Base-by-base conservation (phyloP, 2,888 invertebrate species). In the Kuschelorhynchus macadamiae region DNA sequence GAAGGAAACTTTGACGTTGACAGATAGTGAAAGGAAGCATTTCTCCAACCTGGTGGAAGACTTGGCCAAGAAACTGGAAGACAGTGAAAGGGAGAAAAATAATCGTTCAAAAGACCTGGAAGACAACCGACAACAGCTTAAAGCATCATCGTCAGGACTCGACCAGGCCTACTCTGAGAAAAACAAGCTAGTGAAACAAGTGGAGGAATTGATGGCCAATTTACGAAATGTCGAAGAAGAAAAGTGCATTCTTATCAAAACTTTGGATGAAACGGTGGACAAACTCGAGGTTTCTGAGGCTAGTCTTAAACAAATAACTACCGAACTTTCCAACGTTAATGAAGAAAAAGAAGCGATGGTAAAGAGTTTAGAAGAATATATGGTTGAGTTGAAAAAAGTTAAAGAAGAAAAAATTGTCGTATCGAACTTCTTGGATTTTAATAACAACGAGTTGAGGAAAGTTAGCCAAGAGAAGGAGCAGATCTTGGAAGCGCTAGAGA, bases 401-500 rank as follows among this genome's bases (percentile, higher is more conserved):
- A 16, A 50, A n/a, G 67, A 75, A 59, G 75, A 75, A 55, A 76
- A 74, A 52, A 49, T n/a, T 4, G 61, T 73, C 4, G 55, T 74
- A 17, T 70, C 68, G 1, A 74, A 74, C 47, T 74, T 73, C 47
- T 52, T 75, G 41, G 73, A 76, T 53, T 60, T 72, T 39, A 76
- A 75, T 33, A 71, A 53, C 30, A 59, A 62, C 8, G 73, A 77
- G 39, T 36, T 76, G 14, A 63, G 69, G 20, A 74, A 74, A 46
- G 53, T 70, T 12, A 66, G 59, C 11, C 65, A 72, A 60, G 72
- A 76, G 47, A 72, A 72, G 55, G 74, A 76, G 5, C 67, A 68
- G 16, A 65, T 76, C 36, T 50, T 74, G 46, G 73, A 71, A 39
- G 74, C 73, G 0, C 56, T 75, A 8, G 74, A 75, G 56, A 65